Base-by-base conservation (phyloP, 2,888 invertebrate species). In the Lycocerus yunnanus region DNA sequence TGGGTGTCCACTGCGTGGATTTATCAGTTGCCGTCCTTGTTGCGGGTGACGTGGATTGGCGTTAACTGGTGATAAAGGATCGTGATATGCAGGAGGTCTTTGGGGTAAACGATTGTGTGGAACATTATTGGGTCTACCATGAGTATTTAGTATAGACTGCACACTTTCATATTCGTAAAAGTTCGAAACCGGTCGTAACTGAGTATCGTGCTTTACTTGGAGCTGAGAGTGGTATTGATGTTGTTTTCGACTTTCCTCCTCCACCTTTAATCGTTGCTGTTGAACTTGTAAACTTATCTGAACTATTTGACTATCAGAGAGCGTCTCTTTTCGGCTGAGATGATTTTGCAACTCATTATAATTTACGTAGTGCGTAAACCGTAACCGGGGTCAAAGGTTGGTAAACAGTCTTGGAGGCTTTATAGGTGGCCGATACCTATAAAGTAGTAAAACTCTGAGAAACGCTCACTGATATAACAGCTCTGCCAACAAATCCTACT, bases 101-200 rank as follows among this genome's bases (percentile, higher is more conserved):
- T 67, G 72, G 5, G 77, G 76, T 71, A 84, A 86, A 86, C 88
- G 84, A 78, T 74, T 82, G 84, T 85, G 84, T 86, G 87, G 84
- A 76, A 81, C 78, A 8, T 43, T 43, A 83, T 81, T 71, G 76
- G 78, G 65, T 78, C 81, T 74, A 73, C 80, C 78, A 69, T 82
- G 78, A 72, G 78, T 80, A 83, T 86, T 85, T 83, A 88, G 86
- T 84, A 91, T 86, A 88, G 92, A 90, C 80, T 93, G 93, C 27
- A 94, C 92, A 79, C 91, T 93, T 86, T 95, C 95, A 86, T 95
- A 95, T 86, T 95, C 95, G 86, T 94, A 95, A 87, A 93, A 95
- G 87, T 94, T 95, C 75, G 95, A 95, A 77, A 93, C 92, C 5
- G 95, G 95, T 15, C 95, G 89, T 68, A 89, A 87, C 81, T 86